A percentile compares a stretch with the other conserved stretches of the same genome.
phyloP scores from a whole-genome alignment of 2,797 vertebrate genomes.

The Podargus strigoides region DNA sequence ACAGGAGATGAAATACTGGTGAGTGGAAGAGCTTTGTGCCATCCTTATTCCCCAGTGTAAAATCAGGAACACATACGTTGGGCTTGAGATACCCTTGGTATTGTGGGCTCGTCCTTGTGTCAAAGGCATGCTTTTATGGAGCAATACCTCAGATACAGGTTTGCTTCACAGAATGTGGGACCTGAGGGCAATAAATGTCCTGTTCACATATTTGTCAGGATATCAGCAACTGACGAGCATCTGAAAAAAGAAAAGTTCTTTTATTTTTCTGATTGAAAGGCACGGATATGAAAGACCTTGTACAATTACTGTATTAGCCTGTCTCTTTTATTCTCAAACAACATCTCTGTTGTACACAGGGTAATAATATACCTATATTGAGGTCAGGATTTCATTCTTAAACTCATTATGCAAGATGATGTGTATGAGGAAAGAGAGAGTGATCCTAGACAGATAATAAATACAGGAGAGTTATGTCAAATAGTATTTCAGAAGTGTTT shows the following conservation, averaged over 20 bases:
- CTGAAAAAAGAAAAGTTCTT: not conserved
- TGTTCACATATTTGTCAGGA: not conserved
- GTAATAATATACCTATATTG: not conserved
- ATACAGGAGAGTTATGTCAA: not conserved
- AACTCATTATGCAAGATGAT: not conserved
- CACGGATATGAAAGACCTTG: not conserved
- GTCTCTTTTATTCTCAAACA: not conserved
- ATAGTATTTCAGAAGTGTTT: not conserved
- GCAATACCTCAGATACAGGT: not conserved
- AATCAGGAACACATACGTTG: accelerated
- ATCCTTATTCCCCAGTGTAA: not conserved
- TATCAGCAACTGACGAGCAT: not conserved
- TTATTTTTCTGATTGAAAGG: not conserved
- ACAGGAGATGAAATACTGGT: not conserved
- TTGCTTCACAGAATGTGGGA: not conserved
- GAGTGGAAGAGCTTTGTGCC: not conserved
- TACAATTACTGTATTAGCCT: not conserved
- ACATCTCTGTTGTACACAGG: not conserved
- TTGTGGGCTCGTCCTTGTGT: not conserved
- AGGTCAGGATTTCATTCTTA: not conserved
- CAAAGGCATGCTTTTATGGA: not conserved
- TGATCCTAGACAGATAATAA: not conserved
- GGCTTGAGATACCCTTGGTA: not conserved
- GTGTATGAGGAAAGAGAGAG: not conserved
- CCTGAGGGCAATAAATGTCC: not conserved